Base-by-base conservation (phyloP, 2,888 invertebrate genomes). In the Drosophila recens region DNA sequence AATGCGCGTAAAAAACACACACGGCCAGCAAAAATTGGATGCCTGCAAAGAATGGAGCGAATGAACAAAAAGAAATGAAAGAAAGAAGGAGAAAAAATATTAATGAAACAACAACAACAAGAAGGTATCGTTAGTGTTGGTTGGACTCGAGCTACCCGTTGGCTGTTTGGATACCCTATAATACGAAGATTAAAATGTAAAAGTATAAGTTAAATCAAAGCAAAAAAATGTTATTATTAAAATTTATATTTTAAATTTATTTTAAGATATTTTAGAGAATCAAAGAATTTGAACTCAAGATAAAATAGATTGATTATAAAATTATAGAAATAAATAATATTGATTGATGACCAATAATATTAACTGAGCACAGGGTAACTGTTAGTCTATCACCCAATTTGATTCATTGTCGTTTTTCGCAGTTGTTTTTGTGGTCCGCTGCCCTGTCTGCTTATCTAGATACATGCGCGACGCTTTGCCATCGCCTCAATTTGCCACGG, bases 1-100 rank as follows among this genome's bases (percentile, higher is more conserved):
- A 82, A 87, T 71, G 89, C 82, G 89, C 82, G 89, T 82, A 82
- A 82, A 89, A 83, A 76, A 70, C 61, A 76, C 80, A 82, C 70
- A 86, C 67, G 56, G 42, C 58, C 68, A 77, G 69, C 65, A 53
- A 77, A 84, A 83, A 72, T 71, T 79, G 80, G 67, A 62, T 70
- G 82, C 59, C 62, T 67, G 59, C 45, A 58, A 59, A 63, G 63
- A 52, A 62, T 52, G 61, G 58, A 65, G 42, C 58, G 23, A 61
- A 62, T 49, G 53, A 52, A 57, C 46, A 67, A 42, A 68, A 64
- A 6, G 4, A 67, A 51, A 63, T 59, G 38, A 30, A 30, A 51
- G 34, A 53, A 48, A 66, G 34, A 66, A 65, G 43, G 42, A 46
- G 48, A 43, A 54, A 70, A 75, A 58, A 75, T 76, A 80, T 76